Evolutionary conservation across 2,888 invertebrate genomes (phyloP), one percentile per base, ranked within the genome.

Genomic region (Marasmarcha lunaedactyla): DNA sequence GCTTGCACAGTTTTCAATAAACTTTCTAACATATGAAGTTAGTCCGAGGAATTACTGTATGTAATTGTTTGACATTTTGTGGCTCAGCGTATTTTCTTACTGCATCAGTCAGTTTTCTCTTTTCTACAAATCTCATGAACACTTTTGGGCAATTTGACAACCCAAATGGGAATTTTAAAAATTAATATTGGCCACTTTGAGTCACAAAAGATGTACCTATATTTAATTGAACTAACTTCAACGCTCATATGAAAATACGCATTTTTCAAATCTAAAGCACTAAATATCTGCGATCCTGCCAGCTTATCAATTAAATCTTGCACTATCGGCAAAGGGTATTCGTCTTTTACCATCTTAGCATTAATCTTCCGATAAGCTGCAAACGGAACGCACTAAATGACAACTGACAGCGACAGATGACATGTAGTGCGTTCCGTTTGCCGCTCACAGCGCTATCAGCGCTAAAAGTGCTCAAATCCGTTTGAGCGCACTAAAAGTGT

Each of bases 141-240:
- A 45, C 42, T 0, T 42, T 48, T 10, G 70, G 71, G 2, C 52
- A 52, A 15, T 60, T 65, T 20, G 55, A 63, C 4, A 71, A 40
- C 2, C 71, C 71, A 53, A 73, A 76, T 0, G 69, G 71, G 35
- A 56, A 54, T 45, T 46, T 55, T 11, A 63, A 12, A 33, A 45
- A 42, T 20, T 45, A 40, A 33, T 36, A 45, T 15, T 43, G 70
- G 11, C 63, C 62, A 14, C 11, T 34, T 13, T 12, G 6, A 6
- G 57, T 62, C 2, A 69, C 62, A 47, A 71, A 71, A 0, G 70
- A 44, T 1, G 66, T 67, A n/a, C n/a, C n/a, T n/a, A 39, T 63
- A 67, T 46, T 61, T 60, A 36, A 47, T 30, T 25, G 44, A 46
- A 14, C 45, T 42, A 35, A 42, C 39, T 11, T 55, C 50, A 1